Evolutionary conservation across 2,113 vertebrate genomes (phyloP).

Genomic region (Bubalus kerabau): DNA sequence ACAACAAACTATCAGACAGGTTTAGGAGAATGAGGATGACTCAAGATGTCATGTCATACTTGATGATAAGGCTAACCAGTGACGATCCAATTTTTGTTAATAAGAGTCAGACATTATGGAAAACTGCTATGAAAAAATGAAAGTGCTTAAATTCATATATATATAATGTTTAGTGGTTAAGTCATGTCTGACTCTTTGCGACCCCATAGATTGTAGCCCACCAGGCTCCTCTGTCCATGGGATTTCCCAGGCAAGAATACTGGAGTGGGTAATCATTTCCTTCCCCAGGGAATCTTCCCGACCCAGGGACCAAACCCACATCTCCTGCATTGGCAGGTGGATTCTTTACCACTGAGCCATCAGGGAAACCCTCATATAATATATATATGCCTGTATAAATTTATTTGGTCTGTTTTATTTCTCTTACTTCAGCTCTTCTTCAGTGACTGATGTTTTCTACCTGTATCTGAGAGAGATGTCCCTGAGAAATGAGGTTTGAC

Average conservation of each 20-base stretch:
- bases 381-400: not conserved
- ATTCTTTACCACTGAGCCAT: not conserved
- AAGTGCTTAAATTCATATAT: slow-evolving; percentile 52
- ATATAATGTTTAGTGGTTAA: not conserved
- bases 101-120: slow-evolving; percentile 69
- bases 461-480: not conserved
- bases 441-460: not conserved
- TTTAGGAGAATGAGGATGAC: slow-evolving; percentile 58
- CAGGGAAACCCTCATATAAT: not conserved
- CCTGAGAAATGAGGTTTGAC: not conserved
- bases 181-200: not conserved
- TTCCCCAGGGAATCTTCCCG: not conserved
- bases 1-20: slow-evolving; percentile 66
- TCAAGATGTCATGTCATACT: slow-evolving; percentile 54
- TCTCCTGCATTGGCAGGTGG: not conserved
- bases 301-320: not conserved
- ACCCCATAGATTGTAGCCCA: not conserved
- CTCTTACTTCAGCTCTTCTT: not conserved
- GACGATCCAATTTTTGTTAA: slow-evolving; percentile 67
- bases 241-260: not conserved
- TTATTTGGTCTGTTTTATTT: not conserved
- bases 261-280: not conserved
- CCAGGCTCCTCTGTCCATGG: not conserved
- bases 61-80: slow-evolving; percentile 53
- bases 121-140: slow-evolving; percentile 56